Evolutionary conservation across 2,797 vertebrate species (phyloP).

Genomic region (Macropodus opercularis): DNA sequence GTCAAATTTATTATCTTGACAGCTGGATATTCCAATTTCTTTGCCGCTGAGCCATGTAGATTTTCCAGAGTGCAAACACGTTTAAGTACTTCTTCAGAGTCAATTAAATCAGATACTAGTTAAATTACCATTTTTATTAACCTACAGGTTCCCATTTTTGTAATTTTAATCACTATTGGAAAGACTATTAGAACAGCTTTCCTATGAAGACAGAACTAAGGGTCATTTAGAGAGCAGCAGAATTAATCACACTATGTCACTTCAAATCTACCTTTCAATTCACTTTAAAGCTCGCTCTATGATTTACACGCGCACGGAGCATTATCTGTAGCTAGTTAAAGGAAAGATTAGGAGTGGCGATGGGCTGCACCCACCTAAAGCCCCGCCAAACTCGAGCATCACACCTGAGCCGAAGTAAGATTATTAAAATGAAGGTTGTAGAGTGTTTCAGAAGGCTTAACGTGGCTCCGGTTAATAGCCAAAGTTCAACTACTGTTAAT

Average conservation of each 20-base stretch:
- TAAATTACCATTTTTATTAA: conserved; percentile 84
- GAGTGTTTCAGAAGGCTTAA: conserved; percentile 47
- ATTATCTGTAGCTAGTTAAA: conserved; percentile 71
- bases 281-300: conserved; percentile 62
- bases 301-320: conserved; percentile 76
- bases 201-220: conserved; percentile 70
- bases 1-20: conserved; percentile 83
- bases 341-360: conserved; percentile 62
- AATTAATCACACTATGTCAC: conserved; percentile 77
- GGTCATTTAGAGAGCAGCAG: conserved; percentile 71
- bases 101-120: conserved; percentile 81
- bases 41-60: conserved; percentile 76
- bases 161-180: conserved; percentile 79
- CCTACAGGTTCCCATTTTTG: conserved; percentile 76
- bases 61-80: conserved; percentile 77
- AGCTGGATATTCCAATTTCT: conserved; percentile 81
- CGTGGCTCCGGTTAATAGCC: conserved; percentile 36
- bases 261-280: conserved; percentile 80
- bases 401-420: conserved; percentile 60
- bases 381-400: conserved; percentile 52
- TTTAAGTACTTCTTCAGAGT: conserved; percentile 80
- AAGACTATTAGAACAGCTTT: conserved; percentile 76
- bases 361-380: conserved; percentile 46
- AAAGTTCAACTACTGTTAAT: conserved; percentile 64
- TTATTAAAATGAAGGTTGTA: conserved; percentile 60